Conservation (phyloP, 2,113 vertebrate species). For the Microtus richardsoni region DNA sequence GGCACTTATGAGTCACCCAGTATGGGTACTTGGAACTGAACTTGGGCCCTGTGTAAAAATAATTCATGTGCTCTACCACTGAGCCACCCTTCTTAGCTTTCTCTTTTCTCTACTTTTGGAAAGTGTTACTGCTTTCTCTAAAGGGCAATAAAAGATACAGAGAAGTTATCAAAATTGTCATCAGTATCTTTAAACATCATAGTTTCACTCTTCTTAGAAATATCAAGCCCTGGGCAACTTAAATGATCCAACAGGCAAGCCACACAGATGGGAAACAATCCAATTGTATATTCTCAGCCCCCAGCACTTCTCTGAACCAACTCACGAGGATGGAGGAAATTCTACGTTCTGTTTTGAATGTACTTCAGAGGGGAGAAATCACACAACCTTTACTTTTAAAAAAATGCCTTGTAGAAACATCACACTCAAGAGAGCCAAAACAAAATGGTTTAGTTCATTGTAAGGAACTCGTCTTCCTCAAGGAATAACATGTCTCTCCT, state of each 20-base stretch:
- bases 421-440: background rate
- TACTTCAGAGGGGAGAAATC: background rate
- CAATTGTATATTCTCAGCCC: background rate
- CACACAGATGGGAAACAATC: background rate
- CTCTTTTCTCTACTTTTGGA: slow-evolving; percentile 52
- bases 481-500: background rate
- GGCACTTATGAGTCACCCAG: background rate
- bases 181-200: slow-evolving; percentile 47
- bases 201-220: slow-evolving; percentile 35
- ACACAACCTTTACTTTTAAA: background rate
- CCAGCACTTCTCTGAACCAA: background rate
- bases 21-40: background rate
- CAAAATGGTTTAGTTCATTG: background rate
- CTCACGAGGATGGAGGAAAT: background rate
- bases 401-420: background rate
- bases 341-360: background rate
- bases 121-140: slow-evolving; percentile 21
- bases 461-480: background rate
- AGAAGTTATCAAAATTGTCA: slow-evolving; percentile 59
- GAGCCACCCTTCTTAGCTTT: background rate
- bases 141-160: slow-evolving; percentile 14
- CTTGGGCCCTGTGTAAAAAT: background rate
- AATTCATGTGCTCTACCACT: background rate
- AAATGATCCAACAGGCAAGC: slow-evolving; percentile 45
- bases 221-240: slow-evolving; percentile 55